Conservation (phyloP, 2,888 invertebrate species). For the Acleris literana region DNA sequence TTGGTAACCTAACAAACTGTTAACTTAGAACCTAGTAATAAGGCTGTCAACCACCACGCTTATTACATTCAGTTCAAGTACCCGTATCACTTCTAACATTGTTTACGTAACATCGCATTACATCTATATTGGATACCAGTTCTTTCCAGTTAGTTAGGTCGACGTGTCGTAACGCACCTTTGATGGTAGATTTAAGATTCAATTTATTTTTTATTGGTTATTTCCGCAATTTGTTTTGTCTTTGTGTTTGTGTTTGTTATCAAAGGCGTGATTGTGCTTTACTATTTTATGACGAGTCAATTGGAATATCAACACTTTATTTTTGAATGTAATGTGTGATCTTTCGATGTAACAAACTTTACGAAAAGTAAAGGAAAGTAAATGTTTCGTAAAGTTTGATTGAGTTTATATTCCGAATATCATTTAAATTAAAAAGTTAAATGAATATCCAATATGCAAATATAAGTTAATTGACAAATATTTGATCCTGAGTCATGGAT, state of each 20-base stretch:
- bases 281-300: neutral
- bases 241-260: neutral
- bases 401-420: no score
- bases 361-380: no score
- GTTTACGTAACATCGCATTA: conserved; percentile 29
- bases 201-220: conserved; percentile 10
- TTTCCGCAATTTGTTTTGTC: conserved; percentile 7
- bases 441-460: no score
- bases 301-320: no score
- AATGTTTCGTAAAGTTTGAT: no score
- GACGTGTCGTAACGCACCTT: conserved; percentile 12
- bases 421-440: no score
- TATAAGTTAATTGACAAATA: no score
- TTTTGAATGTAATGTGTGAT: no score
- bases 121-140: conserved; percentile 18
- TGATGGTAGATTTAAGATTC: conserved; percentile 15
- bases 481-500: no score
- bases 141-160: conserved; percentile 34
- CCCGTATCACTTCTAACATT: conserved; percentile 23
- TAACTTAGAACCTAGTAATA: no score
- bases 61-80: conserved; percentile 16
- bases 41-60: neutral
- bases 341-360: no score
- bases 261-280: neutral
- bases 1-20: no score